Evolutionary conservation across 2,888 invertebrate genomes (phyloP).

Genomic region (Andrena bucephala): DNA sequence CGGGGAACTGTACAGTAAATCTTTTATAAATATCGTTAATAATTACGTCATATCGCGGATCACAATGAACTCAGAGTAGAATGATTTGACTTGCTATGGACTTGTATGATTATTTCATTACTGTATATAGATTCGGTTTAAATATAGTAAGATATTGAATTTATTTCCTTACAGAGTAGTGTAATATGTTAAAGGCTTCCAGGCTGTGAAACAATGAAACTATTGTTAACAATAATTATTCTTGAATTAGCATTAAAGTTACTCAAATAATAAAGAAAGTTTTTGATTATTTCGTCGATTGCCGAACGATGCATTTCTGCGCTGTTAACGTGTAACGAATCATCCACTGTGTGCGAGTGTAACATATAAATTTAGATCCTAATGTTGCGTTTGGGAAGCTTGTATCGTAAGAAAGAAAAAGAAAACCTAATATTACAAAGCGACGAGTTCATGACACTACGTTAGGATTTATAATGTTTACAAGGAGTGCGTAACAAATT

Average conservation of each 20-base stretch:
- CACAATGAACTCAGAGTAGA: conserved; percentile 39
- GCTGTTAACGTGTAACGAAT: conserved; percentile 35
- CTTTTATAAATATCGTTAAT: conserved; percentile 59
- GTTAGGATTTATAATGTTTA: conserved; percentile 67
- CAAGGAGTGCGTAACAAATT: conserved; percentile 67
- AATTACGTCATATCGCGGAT: conserved; percentile 45
- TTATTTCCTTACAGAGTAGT: conserved; percentile 57
- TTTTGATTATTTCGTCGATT: conserved; percentile 50
- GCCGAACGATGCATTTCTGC: conserved; percentile 51
- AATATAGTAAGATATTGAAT: conserved; percentile 57
- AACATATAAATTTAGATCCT: conserved; percentile 39
- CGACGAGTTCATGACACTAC: conserved; percentile 56
- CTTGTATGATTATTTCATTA: conserved; percentile 56
- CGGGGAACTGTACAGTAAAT: conserved; percentile 47
- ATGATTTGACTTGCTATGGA: conserved; percentile 37
- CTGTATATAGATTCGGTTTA: conserved; percentile 68
- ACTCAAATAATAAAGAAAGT: conserved; percentile 37
- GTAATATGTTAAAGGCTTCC: conserved; percentile 68
- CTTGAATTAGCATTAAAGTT: conserved; percentile 61
- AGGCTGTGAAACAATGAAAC: conserved; percentile 74
- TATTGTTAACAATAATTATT: conserved; percentile 66
- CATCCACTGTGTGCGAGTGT: conserved; percentile 16
- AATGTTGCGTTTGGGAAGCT: conserved; percentile 75
- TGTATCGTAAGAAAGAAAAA: conserved; percentile 52
- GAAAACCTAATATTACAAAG: conserved; percentile 21